Evolutionary conservation across 1,140 invertebrate species (phyloP), one percentile per base, ranked within the genome.

Genomic region (Megalonaias nervosa): DNA sequence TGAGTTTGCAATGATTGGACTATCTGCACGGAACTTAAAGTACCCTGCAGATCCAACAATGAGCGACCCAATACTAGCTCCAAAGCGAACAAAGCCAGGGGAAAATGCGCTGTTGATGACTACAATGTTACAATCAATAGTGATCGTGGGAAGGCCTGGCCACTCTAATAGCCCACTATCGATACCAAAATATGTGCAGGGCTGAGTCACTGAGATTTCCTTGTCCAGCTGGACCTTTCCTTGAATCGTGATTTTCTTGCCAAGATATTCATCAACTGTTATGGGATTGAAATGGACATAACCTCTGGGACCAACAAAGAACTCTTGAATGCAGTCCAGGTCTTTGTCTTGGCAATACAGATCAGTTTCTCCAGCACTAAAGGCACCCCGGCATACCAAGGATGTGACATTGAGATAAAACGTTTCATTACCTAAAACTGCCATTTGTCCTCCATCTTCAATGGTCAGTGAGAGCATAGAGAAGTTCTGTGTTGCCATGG

Each of bases 61-160:
- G 2, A 82, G 74, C 48, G 67, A 57, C 26, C 66, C 69, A 60
- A 71, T 70, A 23, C 80, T 78, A 48, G 31, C 3, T 21, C 81
- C 80, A 68, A 86, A 86, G 17, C 75, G 75, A 4, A 84, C 59
- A 15, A 70, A 70, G n/a, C 81, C 81, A 17, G 81, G 76, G 17
- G 79, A 60, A 38, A 84, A 85, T 15, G 59, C 60, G 31, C 84
- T 81, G 71, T 87, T 84, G 57, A 87, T 80, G 55, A 72, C 82
- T 31, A 87, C 78, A 64, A 67, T 74, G n/a, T 60, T 60, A 77
- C 85, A 87, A 74, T 85, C 80, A 23, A 86, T 19, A 38, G 74
- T 80, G 19, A 84, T 80, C 16, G 75, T 73, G 21, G 61, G 59
- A 21, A 70, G 67, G 12, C 67, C 59, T 26, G 79, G 64, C 84